Base-by-base conservation (phyloP, 2,888 invertebrate genomes). In the Morpho achilles region DNA sequence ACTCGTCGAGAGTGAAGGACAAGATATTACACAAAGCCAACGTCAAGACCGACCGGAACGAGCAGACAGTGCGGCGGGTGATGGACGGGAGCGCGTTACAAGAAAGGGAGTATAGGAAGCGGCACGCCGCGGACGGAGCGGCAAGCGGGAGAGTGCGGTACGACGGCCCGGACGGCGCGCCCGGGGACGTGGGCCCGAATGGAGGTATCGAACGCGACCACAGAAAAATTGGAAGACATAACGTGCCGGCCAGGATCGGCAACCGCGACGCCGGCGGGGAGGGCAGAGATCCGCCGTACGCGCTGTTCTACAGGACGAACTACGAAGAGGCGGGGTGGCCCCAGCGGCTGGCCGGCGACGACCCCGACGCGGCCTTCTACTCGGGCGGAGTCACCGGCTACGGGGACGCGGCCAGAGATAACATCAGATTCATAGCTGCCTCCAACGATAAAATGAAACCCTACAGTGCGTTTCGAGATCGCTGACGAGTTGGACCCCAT, bases 231-330 rank as follows among this genome's bases (percentile, higher is more conserved):
- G 54, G 69, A 69, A 52, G 69, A 52, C 62, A 51, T 7, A 45
- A 52, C 2, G 49, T 49, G 22, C 57, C 56, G 16, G 41, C 67
- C 1, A 74, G 72, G 50, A 70, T 74, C 39, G 74, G 71, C 1
- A 76, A 64, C 50, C 68, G 62, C 7, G 76, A 76, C 41, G 72
- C 76, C 7, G 68, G 63, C 41, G 62, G 71, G 8, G 71, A 76
- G 23, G 50, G 64, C 1, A 70, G 69, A 16, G 70, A 73, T 1
- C 71, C 69, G 8, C 80, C 80, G 0, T 82, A 84, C 45, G 82
- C 86, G 1, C 64, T 83, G 32, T 85, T 84, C 58, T 81, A 84
- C 53, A 75, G 76, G 65, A 77, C 74, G 73, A 76, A 75, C 49
- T 75, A 77, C 0, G 76, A 77, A 41, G 67, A 69, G 7, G 56